A percentile compares a stretch with the other conserved stretches of the same genome.
Evolutionary conservation across 2,888 invertebrate genomes (phyloP).

Genomic region (Epinotia nisella): DNA sequence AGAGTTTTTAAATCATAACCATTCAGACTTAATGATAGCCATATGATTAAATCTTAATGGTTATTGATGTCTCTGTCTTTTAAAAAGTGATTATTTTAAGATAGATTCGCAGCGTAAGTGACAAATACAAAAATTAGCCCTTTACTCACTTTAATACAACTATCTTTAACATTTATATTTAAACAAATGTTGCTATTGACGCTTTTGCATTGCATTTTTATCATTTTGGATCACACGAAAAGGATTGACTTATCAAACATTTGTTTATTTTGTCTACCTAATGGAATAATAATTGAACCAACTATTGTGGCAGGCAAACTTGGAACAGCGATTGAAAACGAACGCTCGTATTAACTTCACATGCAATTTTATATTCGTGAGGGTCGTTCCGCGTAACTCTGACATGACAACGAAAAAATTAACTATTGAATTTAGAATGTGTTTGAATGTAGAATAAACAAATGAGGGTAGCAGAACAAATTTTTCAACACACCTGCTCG

Average conservation of each 20-base stretch:
- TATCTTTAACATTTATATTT: background rate
- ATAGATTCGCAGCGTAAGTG: background rate
- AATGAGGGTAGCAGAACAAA: slow-evolving; percentile 8
- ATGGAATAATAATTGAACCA: background rate
- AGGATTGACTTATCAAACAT: background rate
- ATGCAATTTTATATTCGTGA: background rate
- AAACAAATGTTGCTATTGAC: too few species aligned
- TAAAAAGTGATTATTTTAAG: background rate
- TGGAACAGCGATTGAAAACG: background rate
- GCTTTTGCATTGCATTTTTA: too few species aligned
- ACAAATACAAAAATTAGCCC: background rate
- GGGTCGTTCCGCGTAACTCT: too few species aligned
- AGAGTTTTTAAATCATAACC: too few species aligned
- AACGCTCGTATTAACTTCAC: background rate
- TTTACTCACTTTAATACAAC: background rate
- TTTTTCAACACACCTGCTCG: too few species aligned
- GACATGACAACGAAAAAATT: too few species aligned
- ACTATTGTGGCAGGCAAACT: background rate
- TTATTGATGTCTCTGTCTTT: too few species aligned
- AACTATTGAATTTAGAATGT: slow-evolving; percentile 9
- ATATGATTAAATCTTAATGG: too few species aligned
- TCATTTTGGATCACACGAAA: background rate
- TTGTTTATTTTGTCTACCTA: background rate
- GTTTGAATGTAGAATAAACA: slow-evolving; percentile 10
- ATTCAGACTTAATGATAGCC: too few species aligned